Evolutionary conservation across 2,113 vertebrate genomes (phyloP).

Genomic region (Azemiops feae): DNA sequence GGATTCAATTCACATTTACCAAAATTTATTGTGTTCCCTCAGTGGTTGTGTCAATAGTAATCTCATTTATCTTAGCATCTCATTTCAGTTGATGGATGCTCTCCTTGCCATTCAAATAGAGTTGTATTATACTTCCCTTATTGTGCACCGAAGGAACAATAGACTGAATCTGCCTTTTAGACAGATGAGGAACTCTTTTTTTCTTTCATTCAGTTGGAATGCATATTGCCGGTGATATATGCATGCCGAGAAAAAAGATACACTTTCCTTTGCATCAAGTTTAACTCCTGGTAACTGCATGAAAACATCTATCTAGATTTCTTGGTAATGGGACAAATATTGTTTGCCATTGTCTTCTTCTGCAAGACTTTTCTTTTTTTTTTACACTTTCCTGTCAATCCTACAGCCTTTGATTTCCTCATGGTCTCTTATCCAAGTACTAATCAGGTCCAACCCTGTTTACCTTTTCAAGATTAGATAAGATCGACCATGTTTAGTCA

Average conservation of each 20-base stretch:
- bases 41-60: not conserved
- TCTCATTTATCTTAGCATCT: slow-evolving; percentile 12
- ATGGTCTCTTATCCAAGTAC: not conserved
- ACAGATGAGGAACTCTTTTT: not conserved
- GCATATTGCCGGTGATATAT: not conserved
- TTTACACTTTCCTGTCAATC: not conserved
- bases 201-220: not conserved
- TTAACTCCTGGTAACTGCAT: not conserved
- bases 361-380: not conserved
- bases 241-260: not conserved
- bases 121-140: not conserved
- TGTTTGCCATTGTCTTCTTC: not conserved
- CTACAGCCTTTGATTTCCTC: not conserved
- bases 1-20: not conserved
- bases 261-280: not conserved
- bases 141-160: not conserved
- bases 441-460: not conserved
- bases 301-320: not conserved
- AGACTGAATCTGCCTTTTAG: not conserved
- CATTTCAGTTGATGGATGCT: slow-evolving; percentile 4
- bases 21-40: not conserved
- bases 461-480: not conserved
- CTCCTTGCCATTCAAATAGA: not conserved
- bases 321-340: not conserved
- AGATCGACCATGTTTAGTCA: not conserved